These are phyloP conservation scores for Pangasianodon hypophthalmus DNA, from an alignment of 2,113 vertebrate genomes.

Conservation along the genomic window DNA sequence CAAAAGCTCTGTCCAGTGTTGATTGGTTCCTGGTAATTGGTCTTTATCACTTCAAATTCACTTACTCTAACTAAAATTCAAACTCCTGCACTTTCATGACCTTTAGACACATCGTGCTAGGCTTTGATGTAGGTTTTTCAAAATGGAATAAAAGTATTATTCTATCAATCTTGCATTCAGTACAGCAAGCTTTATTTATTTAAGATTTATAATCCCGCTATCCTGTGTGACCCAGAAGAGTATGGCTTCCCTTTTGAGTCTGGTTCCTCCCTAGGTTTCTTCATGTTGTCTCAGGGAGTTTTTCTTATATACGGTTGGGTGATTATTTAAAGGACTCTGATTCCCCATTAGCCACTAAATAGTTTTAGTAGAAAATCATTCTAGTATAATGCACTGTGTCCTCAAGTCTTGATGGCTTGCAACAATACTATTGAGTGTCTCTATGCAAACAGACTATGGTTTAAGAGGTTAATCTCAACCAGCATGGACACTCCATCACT, in stretches of 20 bases:
- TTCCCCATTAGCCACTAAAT: neutral
- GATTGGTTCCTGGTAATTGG: neutral
- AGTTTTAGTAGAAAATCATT: slow-evolving; percentile 34
- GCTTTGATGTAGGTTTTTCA: neutral
- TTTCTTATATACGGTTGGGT: neutral
- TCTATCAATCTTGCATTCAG: neutral
- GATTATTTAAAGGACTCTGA: neutral
- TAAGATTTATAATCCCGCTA: neutral
- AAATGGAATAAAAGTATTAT: neutral
- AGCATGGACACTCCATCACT: slow-evolving; percentile 47
- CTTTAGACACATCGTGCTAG: neutral
- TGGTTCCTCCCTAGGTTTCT: neutral
- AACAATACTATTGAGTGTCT: slow-evolving; percentile 62
- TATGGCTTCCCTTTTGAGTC: neutral
- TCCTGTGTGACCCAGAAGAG: neutral
- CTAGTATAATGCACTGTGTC: slow-evolving; percentile 47
- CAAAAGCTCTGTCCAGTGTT: neutral
- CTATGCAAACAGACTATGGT: slow-evolving; percentile 66
- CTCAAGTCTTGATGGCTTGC: slow-evolving; percentile 54
- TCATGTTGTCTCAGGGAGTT: neutral
- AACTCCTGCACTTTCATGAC: neutral
- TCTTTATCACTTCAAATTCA: neutral
- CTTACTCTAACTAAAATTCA: neutral
- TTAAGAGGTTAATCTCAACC: slow-evolving; percentile 43
- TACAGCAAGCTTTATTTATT: neutral